phyloP scores from a whole-genome alignment of 1,140 invertebrate genomes.

The Cydia strobilella region DNA sequence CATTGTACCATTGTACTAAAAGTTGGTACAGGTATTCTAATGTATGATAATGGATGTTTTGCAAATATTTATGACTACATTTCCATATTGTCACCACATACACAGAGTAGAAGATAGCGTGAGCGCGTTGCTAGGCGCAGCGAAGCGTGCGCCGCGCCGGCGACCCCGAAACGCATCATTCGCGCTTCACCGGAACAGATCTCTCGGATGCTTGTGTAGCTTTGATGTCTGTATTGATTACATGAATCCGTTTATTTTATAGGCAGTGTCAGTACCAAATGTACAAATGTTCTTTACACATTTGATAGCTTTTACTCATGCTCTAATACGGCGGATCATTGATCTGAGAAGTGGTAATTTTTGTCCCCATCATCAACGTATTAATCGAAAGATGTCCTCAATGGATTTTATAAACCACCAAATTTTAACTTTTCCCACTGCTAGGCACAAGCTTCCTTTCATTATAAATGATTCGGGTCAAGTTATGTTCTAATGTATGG shows the following conservation, averaged over 20 bases:
- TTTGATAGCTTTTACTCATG: neutral
- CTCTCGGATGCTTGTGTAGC: slow-evolving; percentile 34
- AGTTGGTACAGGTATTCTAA: neutral
- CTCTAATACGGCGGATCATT: no score
- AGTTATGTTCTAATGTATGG: no score
- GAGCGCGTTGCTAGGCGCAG: neutral
- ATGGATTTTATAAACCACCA: no score
- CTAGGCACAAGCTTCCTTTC: no score
- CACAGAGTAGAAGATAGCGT: neutral
- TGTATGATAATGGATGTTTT: slow-evolving; percentile 2
- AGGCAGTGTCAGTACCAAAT: neutral
- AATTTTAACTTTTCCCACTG: no score
- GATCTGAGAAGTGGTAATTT: no score
- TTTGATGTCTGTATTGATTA: slow-evolving; percentile 16
- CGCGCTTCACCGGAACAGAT: slow-evolving; percentile 39
- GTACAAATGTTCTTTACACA: neutral
- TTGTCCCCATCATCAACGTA: no score
- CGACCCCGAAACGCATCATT: slow-evolving; percentile 40
- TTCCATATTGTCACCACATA: slow-evolving; percentile 1
- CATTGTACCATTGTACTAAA: no score
- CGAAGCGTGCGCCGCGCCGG: neutral
- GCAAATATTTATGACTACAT: slow-evolving; percentile 4
- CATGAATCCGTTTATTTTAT: neutral
- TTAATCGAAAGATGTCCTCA: no score
- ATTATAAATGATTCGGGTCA: no score